A percentile compares a stretch with the other conserved stretches of the same genome.
Conservation (phyloP, 2,888 invertebrate species). For the Xylota segnis region DNA sequence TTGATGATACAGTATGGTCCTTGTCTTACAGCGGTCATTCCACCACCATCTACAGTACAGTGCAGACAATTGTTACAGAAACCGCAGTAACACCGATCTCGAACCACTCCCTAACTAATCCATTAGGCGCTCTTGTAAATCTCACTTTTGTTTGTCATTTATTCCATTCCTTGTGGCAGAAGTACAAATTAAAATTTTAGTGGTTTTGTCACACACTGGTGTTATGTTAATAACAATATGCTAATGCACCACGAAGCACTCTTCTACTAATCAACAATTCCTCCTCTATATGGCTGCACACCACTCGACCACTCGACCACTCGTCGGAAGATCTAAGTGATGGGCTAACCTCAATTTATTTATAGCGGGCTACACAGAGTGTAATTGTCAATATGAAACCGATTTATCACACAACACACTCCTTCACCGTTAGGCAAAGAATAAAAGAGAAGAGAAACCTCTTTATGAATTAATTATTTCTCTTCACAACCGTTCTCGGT, state of each 20-base stretch:
- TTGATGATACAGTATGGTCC: too few relatives aligned
- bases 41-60: too few relatives aligned
- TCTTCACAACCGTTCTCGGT: slow-evolving; percentile 11
- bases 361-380: slow-evolving; percentile 6
- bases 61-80: not conserved
- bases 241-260: slow-evolving; percentile 35
- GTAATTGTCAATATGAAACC: slow-evolving; percentile 29
- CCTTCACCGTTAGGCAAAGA: slow-evolving; percentile 29
- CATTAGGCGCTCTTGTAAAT: not conserved
- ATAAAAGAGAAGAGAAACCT: slow-evolving; percentile 9
- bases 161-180: not conserved
- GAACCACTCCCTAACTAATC: slow-evolving; percentile 8
- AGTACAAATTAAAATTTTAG: slow-evolving; percentile 41
- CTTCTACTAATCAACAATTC: slow-evolving; percentile 5
- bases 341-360: slow-evolving; percentile 10
- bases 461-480: slow-evolving; percentile 63
- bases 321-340: slow-evolving; percentile 1
- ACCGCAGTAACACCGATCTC: not conserved
- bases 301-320: too few relatives aligned
- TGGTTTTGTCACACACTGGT: slow-evolving; percentile 44
- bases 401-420: slow-evolving; percentile 24
- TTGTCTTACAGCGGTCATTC: too few relatives aligned
- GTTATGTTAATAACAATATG: slow-evolving; percentile 25
- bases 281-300: too few relatives aligned
- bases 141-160: slow-evolving; percentile 7